Conservation (phyloP, 2,113 vertebrate genomes). For the Centropristis striata region DNA sequence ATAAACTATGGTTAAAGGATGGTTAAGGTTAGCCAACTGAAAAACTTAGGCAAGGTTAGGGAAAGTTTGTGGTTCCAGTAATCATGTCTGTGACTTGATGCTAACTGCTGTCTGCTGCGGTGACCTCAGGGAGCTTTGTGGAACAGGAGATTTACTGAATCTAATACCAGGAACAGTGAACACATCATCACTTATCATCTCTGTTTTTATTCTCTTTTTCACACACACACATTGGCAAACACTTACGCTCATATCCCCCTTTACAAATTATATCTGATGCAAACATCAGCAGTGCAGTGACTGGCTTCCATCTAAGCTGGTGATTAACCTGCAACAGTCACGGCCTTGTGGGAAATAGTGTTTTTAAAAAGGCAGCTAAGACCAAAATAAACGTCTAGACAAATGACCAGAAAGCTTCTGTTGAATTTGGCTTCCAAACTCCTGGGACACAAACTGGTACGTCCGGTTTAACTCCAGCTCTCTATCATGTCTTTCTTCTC, state of each 20-base stretch:
- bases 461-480: not conserved
- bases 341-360: conserved; percentile 9
- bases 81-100: not conserved
- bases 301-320: not conserved
- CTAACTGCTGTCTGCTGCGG: not conserved
- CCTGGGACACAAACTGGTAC: not conserved
- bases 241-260: conserved; percentile 15
- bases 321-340: not conserved
- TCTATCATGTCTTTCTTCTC: conserved; percentile 3
- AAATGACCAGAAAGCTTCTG: not conserved
- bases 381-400: not conserved
- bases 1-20: not conserved
- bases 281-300: conserved; percentile 5
- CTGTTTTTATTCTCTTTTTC: conserved; percentile 13
- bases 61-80: conserved; percentile 6
- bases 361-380: not conserved
- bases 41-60: conserved; percentile 3
- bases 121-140: conserved; percentile 75
- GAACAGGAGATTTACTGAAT: conserved; percentile 65
- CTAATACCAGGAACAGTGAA: conserved; percentile 65
- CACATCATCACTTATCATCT: conserved; percentile 46
- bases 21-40: conserved; percentile 12
- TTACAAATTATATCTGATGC: conserved; percentile 38
- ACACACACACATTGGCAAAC: not conserved
- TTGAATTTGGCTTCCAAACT: not conserved